These are phyloP conservation scores for Callocephalon fimbriatum DNA, from an alignment of 2,113 vertebrate genomes.

Conservation along the genomic window DNA sequence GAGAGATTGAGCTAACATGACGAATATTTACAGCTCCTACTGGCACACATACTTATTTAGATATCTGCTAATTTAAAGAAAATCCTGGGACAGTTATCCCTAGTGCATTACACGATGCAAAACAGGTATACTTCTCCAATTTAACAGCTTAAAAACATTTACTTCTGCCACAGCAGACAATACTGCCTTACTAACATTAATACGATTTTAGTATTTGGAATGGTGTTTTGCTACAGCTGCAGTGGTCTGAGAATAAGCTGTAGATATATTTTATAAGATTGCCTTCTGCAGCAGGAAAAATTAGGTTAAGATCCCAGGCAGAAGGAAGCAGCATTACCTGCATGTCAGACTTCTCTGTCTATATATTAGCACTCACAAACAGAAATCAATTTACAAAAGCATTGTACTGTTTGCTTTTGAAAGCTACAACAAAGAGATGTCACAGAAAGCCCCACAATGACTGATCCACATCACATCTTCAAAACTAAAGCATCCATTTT, in stretches of 20 bases:
- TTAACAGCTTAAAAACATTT: not conserved
- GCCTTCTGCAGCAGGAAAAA: not conserved
- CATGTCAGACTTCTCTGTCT: not conserved
- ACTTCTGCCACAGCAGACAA: not conserved
- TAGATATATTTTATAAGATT: not conserved
- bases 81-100: not conserved
- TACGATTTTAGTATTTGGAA: not conserved
- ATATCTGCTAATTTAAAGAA: not conserved
- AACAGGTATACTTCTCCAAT: not conserved
- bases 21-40: not conserved
- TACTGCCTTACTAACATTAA: not conserved
- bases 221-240: not conserved
- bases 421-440: not conserved
- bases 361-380: not conserved
- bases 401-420: not conserved
- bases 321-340: not conserved
- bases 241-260: not conserved
- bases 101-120: not conserved
- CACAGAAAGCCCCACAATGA: not conserved
- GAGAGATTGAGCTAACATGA: not conserved
- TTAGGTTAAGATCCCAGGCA: not conserved
- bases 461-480: not conserved
- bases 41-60: not conserved
- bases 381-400: not conserved
- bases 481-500: not conserved